Conservation (phyloP, 2,888 invertebrate species). For the Campopleginae sp. region DNA sequence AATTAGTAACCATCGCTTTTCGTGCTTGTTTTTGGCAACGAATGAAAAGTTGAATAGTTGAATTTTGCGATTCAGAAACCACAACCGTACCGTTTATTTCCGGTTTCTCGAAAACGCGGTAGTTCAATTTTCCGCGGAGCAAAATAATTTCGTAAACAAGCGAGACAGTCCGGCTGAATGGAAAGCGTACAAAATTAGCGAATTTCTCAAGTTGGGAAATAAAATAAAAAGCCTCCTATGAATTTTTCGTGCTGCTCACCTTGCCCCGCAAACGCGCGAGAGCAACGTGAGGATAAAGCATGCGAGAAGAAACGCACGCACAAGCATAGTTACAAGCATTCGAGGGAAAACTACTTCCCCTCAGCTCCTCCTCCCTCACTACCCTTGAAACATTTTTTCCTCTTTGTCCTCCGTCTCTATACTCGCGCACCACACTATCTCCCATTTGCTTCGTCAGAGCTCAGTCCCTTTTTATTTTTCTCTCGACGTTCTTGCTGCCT, state of each 20-base stretch:
- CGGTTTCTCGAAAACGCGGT: not conserved
- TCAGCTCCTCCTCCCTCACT: not conserved
- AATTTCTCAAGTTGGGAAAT: not conserved
- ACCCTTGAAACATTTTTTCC: constrained; percentile 9
- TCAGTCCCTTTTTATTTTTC: constrained; percentile 16
- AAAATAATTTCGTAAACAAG: not conserved
- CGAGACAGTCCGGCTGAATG: not conserved
- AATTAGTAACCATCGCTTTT: not conserved
- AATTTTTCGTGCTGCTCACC: not conserved
- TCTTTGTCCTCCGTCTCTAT: constrained; percentile 3
- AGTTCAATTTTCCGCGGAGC: not conserved
- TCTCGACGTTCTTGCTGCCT: constrained; percentile 28
- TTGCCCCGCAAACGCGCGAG: not conserved
- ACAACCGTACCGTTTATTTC: not conserved
- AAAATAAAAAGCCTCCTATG: not conserved
- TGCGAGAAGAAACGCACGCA: constrained; percentile 3
- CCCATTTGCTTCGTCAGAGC: not conserved
- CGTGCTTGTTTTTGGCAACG: not conserved
- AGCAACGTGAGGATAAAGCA: not conserved
- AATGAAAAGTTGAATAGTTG: not conserved
- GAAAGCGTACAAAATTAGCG: not conserved
- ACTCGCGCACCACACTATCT: not conserved
- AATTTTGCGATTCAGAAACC: not conserved
- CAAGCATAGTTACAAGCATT: constrained; percentile 11
- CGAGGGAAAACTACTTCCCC: not conserved